Evolutionary conservation across 2,888 invertebrate species (phyloP).

Genomic region (Meiosimyza platycephala): DNA sequence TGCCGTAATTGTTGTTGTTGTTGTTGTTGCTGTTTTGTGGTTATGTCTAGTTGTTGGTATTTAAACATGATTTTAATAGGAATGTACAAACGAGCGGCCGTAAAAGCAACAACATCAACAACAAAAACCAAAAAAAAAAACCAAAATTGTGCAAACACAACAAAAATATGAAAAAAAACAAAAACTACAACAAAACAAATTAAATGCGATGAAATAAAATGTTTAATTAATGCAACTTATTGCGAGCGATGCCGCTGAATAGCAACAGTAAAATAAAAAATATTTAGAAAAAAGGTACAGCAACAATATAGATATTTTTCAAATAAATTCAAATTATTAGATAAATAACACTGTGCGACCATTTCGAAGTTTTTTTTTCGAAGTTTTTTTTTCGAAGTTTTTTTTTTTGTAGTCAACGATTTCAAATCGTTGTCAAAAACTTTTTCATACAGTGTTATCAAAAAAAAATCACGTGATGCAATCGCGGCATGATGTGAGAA

Average conservation of each 20-base stretch:
- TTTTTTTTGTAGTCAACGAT: too few species aligned
- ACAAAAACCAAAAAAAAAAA: neutral
- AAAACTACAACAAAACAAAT: neutral
- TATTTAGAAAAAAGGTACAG: neutral
- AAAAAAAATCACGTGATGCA: too few species aligned
- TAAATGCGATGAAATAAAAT: slow-evolving; percentile 29
- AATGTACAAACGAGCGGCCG: slow-evolving; percentile 8
- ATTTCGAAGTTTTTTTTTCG: too few species aligned
- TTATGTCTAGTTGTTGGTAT: slow-evolving; percentile 26
- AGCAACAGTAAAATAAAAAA: slow-evolving; percentile 8
- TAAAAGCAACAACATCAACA: neutral
- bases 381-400: too few species aligned
- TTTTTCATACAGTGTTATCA: too few species aligned
- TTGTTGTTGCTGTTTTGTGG: slow-evolving; percentile 12
- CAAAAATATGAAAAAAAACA: slow-evolving; percentile 1
- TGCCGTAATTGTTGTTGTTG: slow-evolving; percentile 31
- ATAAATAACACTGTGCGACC: too few species aligned
- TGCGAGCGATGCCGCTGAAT: slow-evolving; percentile 18
- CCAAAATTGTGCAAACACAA: neutral
- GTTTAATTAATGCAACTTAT: slow-evolving; percentile 32
- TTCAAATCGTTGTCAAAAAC: too few species aligned
- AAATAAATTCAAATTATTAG: neutral
- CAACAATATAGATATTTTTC: neutral
- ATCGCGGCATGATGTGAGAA: too few species aligned
- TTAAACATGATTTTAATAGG: slow-evolving; percentile 29